Evolutionary conservation across 2,113 vertebrate genomes (phyloP), one percentile per base, ranked within the genome.

Genomic region (Cynocephalus volans): DNA sequence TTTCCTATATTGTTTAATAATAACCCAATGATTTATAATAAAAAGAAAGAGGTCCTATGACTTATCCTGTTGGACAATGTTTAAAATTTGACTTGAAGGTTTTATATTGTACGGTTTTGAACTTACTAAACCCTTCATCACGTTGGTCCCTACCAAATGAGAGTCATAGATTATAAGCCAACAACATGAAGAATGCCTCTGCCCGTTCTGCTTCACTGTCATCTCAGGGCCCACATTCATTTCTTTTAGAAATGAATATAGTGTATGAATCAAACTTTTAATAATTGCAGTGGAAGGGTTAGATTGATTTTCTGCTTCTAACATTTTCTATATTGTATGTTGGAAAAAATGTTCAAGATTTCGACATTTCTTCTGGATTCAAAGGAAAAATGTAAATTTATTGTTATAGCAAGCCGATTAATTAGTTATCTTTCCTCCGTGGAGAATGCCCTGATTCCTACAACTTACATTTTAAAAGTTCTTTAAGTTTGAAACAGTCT

Each of bases 221-320:
- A 93, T 54, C 67, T 54, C 56, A 24, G 12, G 31, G 36, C 36
- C 11, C 36, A 48, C 23, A 9, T 48, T 96, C 48, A 54, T 92
- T 92, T 96, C 56, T 56, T 88, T 94, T 62, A n/a, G 45, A 94
- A 62, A 13, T 77, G n/a, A 94, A 79, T 52, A 56, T 6, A 93
- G 41, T 12, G 67, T 36, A 81, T 69, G 60, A 92, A 62, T 77
- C 80, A 88, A 95, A 93, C 33, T 95, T 85, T 96, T 75, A 90
- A 87, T 88, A 94, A 92, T 75, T 92, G 28, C 10, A 81, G 0
- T 89, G 31, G 60, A 93, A 83, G 83, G 36, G 8, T 21, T 90
- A n/a, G 76, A 82, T 84, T 82, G 54, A 92, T 93, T 95, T 95
- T 97, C 86, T 97, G 72, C 52, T 73, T 85, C 50, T 64, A 52